These are phyloP conservation scores for Morone saxatilis DNA, from an alignment of 2,113 vertebrate species.

Conservation along the genomic window DNA sequence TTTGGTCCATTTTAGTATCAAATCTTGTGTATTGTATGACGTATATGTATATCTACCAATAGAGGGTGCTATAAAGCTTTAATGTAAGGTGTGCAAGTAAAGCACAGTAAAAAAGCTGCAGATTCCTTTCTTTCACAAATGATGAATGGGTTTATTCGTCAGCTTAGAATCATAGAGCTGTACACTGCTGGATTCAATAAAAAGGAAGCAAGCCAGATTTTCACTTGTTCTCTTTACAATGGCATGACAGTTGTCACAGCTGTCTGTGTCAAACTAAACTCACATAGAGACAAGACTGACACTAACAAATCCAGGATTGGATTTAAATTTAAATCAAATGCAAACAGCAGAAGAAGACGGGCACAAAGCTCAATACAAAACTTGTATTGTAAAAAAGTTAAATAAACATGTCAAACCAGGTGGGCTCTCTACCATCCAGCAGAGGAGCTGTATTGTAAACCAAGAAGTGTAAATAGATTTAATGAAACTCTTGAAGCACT, in stretches of 20 bases:
- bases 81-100: not conserved
- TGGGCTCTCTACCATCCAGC: not conserved
- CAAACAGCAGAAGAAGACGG: conserved; percentile 22
- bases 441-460: not conserved
- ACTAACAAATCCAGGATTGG: not conserved
- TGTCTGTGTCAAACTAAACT: conserved; percentile 10
- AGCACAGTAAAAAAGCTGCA: not conserved
- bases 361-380: not conserved
- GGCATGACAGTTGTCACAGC: not conserved
- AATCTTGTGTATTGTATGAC: too few relatives aligned
- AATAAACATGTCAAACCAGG: not conserved
- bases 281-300: not conserved
- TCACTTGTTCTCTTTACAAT: not conserved
- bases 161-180: conserved; percentile 11
- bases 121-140: conserved; percentile 42
- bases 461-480: too few relatives aligned
- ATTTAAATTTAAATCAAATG: conserved; percentile 11
- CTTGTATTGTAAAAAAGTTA: not conserved
- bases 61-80: conserved; percentile 45
- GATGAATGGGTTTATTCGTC: conserved; percentile 43
- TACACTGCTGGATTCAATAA: conserved; percentile 47
- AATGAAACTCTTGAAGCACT: too few relatives aligned
- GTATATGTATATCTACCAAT: not conserved
- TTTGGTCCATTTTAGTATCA: not conserved
- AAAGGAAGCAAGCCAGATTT: conserved; percentile 12